Base-by-base conservation (phyloP, 1,140 invertebrate genomes). In the Orchestia grillus region DNA sequence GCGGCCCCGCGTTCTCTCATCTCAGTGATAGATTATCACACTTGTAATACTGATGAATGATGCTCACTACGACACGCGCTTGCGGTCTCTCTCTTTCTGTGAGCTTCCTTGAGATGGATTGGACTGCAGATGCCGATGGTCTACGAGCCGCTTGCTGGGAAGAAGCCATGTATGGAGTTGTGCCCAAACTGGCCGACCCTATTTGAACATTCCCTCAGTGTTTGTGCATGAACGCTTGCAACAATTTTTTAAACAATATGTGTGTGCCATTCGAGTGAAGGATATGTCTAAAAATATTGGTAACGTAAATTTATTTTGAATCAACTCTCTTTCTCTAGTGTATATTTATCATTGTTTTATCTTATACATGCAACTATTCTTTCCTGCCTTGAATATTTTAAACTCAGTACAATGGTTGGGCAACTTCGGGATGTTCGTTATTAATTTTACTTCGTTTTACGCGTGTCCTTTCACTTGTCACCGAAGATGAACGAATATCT, bases 11-110 rank as follows among this genome's bases (percentile, higher is more conserved):
- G 44, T 11, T 45, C 92, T 94, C 44, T 94, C 92, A 47, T 94
- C 92, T 40, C 6, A 19, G 43, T 94, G 92, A 94, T 94, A 44
- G 92, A 94, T 94, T 28, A 47, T 47, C 44, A 44, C 44, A 45
- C 92, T 45, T 45, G 43, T 94, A 94, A 94, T 94, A 19, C 92
- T 94, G 92, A 94, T 94, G 92, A 94, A 94, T 94, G 92, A 94
- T 94, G 44, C 92, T 94, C 47, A 44, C 23, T 47, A 44, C 92
- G 41, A 91, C 62, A 90, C n/a, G 88, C 43, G 88, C 36, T 90
- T 90, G 88, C 88, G 88, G 88, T 90, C 88, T 90, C 88, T 87
- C 87, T 90, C 62, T 77, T 77, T 36, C 62, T 36, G 36, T 77
- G 62, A 77, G 62, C 62, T 23, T 15, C 62, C 11, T 28, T 77